phyloP scores from a whole-genome alignment of 2,113 vertebrate genomes.

The Trichechus manatus region DNA sequence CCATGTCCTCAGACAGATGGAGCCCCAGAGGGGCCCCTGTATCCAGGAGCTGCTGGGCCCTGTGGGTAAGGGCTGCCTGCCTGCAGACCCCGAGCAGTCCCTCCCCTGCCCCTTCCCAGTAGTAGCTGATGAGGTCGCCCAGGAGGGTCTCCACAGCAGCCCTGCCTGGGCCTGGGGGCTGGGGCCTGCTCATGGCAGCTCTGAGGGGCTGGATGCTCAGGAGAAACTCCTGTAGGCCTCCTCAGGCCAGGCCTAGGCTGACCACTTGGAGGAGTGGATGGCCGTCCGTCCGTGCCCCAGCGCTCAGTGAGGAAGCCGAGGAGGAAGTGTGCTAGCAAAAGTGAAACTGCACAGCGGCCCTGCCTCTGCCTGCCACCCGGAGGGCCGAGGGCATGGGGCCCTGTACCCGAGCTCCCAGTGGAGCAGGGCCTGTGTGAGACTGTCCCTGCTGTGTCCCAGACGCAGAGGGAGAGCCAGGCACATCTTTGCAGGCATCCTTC shows the following conservation, averaged over 20 bases:
- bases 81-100: conserved; percentile 66
- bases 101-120: conserved; percentile 9
- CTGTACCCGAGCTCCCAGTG: too few relatives aligned
- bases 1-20: background rate
- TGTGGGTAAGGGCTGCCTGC: conserved; percentile 55
- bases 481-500: background rate
- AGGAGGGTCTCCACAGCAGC: conserved; percentile 1
- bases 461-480: too few relatives aligned
- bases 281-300: background rate
- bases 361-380: background rate
- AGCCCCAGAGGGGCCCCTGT: background rate
- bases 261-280: background rate
- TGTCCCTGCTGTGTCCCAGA: background rate
- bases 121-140: conserved; percentile 71
- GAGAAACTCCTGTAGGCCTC: background rate
- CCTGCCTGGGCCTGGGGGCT: background rate
- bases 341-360: background rate
- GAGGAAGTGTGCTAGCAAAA: conserved; percentile 1
- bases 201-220: background rate
- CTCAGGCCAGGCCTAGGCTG: background rate
- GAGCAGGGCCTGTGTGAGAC: background rate
- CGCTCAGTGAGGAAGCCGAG: background rate
- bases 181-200: conserved; percentile 63
- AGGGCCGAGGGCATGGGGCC: background rate
- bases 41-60: conserved; percentile 54